phyloP scores from a whole-genome alignment of 2,888 invertebrate species.

The Hoplodrina blanda region DNA sequence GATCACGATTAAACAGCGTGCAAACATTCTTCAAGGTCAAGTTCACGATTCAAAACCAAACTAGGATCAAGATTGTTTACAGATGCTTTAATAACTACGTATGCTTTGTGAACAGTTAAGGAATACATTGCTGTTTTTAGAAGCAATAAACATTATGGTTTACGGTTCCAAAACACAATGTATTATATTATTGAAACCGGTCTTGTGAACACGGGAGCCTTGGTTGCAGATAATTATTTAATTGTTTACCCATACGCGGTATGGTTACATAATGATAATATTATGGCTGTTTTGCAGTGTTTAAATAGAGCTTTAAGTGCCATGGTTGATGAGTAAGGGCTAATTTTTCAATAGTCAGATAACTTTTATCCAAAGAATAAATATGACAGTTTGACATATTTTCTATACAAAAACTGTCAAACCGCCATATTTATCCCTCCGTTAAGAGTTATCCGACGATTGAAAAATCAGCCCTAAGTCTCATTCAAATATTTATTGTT shows the following conservation, averaged over 20 bases:
- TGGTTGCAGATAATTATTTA: conserved; percentile 22
- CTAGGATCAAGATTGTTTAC: conserved; percentile 49
- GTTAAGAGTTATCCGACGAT: too few species aligned
- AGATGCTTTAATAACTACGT: conserved; percentile 15
- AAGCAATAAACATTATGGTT: conserved; percentile 19
- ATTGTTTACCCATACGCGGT: conserved; percentile 36
- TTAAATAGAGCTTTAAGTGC: conserved; percentile 28
- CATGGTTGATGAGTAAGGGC: conserved; percentile 32
- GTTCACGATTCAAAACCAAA: conserved; percentile 58
- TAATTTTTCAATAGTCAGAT: too few species aligned
- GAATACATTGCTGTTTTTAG: conserved; percentile 43
- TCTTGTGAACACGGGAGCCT: conserved; percentile 12
- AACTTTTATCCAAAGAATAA: too few species aligned
- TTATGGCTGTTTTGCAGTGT: conserved; percentile 32
- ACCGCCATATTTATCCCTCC: too few species aligned
- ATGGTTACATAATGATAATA: conserved; percentile 52
- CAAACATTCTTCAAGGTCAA: conserved; percentile 53
- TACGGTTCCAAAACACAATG: conserved; percentile 19
- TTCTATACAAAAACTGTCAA: too few species aligned
- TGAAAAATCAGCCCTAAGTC: too few species aligned
- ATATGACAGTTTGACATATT: too few species aligned
- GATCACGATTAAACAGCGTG: conserved; percentile 36
- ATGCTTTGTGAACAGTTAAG: conserved; percentile 27
- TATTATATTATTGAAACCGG: conserved; percentile 22
- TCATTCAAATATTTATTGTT: conserved; percentile 44